Evolutionary conservation across 2,113 vertebrate species (phyloP).

Genomic region (Dasyprocta punctata): DNA sequence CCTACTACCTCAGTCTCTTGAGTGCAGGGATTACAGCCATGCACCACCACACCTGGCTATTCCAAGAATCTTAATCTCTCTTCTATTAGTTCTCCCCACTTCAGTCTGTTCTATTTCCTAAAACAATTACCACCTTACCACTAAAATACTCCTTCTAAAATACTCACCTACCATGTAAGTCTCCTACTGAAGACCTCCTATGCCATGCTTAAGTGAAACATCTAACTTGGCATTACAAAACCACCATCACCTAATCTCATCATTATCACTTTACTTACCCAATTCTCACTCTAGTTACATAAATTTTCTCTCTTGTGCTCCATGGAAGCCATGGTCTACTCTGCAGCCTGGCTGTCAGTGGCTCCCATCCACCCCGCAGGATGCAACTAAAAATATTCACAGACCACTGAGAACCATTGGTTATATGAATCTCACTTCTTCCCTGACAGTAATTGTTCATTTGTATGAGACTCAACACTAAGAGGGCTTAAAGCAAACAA

Average conservation of each 20-base stretch:
- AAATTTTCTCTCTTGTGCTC: neutral
- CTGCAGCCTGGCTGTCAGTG: neutral
- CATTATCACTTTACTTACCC: neutral
- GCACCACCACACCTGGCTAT: neutral
- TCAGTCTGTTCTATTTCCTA: slow-evolving; percentile 15
- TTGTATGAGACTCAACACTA: slow-evolving; percentile 48
- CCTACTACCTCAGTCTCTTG: neutral
- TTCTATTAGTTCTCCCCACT: neutral
- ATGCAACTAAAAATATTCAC: neutral
- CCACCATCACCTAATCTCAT: slow-evolving; percentile 11
- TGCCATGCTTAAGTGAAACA: neutral
- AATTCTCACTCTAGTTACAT: neutral
- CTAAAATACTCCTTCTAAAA: slow-evolving; percentile 44
- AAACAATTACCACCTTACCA: neutral
- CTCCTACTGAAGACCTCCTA: neutral
- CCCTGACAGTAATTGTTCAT: slow-evolving; percentile 39
- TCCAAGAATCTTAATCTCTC: neutral
- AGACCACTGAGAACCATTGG: slow-evolving; percentile 46
- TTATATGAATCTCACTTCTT: slow-evolving; percentile 53
- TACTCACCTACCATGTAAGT: slow-evolving; percentile 12
- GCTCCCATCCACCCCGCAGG: neutral
- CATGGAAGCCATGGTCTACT: neutral
- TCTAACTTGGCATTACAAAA: neutral
- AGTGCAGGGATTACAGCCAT: neutral
- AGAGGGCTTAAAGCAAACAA: slow-evolving; percentile 62